phyloP scores from a whole-genome alignment of 2,113 vertebrate species.

The Morphnarchus princeps region DNA sequence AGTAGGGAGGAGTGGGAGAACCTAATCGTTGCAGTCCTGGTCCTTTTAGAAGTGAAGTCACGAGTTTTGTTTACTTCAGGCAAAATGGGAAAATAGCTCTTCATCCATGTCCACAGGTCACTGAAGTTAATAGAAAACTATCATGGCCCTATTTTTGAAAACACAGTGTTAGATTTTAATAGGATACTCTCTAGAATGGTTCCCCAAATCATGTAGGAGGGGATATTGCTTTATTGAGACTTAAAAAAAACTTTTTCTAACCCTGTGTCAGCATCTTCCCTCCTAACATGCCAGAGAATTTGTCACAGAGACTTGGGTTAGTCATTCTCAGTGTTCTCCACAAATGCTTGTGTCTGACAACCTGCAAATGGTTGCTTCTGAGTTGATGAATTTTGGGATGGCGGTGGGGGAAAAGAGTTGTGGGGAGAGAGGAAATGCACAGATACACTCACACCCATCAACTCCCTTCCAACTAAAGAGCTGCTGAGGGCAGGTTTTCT shows the following conservation, averaged over 20 bases:
- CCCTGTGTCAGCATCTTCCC: not conserved
- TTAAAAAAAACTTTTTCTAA: not conserved
- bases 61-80: not conserved
- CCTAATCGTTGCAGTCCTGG: not conserved
- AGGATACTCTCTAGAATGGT: not conserved
- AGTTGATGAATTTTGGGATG: not conserved
- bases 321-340: not conserved
- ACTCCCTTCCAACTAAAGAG: not conserved
- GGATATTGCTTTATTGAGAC: not conserved
- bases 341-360: not conserved
- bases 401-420: not conserved
- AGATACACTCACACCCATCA: not conserved
- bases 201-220: not conserved
- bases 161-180: not conserved
- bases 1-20: not conserved
- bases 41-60: not conserved
- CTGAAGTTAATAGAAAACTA: not conserved
- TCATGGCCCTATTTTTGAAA: not conserved
- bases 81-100: not conserved
- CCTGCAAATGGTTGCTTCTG: not conserved
- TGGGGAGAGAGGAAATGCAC: not conserved
- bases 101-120: not conserved
- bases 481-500: not conserved
- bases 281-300: not conserved
- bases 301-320: not conserved